Evolutionary conservation across 2,113 vertebrate genomes (phyloP).

Genomic region (Coptodon bakossiorum): DNA sequence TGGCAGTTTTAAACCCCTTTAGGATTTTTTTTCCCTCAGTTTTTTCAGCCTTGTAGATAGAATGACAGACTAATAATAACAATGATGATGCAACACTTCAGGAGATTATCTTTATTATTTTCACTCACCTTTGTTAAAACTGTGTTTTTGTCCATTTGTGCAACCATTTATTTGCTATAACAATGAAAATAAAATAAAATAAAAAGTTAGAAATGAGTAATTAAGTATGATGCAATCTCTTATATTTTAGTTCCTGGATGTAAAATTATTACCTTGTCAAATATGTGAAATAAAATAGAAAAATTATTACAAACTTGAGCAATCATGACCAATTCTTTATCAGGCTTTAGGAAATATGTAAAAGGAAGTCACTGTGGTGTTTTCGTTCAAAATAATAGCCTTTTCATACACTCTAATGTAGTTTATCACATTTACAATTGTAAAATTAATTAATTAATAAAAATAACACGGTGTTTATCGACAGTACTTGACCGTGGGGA

Average conservation of each 20-base stretch:
- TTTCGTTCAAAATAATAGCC: not conserved
- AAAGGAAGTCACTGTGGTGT: not conserved
- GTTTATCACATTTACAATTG: not conserved
- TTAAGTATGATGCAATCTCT: not conserved
- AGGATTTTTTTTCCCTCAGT: not conserved
- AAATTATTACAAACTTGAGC: not conserved
- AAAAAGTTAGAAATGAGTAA: not conserved
- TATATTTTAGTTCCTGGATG: not conserved
- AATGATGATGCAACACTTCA: not conserved
- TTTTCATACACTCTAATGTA: not conserved
- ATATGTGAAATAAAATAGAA: not conserved
- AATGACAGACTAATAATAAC: not conserved
- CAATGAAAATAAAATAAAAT: not conserved
- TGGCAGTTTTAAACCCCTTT: not conserved
- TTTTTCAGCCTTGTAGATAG: not conserved
- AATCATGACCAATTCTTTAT: not conserved
- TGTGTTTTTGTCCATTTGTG: not conserved
- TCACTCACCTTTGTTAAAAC: not conserved
- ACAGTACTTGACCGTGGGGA: not conserved
- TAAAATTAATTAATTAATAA: not conserved
- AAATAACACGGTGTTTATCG: not conserved
- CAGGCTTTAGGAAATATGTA: not conserved
- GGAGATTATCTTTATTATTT: not conserved
- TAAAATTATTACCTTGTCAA: not conserved
- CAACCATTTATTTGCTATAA: not conserved